These are phyloP conservation scores for Hyles vespertilio DNA, from an alignment of 1,140 invertebrate species.

Conservation along the genomic window DNA sequence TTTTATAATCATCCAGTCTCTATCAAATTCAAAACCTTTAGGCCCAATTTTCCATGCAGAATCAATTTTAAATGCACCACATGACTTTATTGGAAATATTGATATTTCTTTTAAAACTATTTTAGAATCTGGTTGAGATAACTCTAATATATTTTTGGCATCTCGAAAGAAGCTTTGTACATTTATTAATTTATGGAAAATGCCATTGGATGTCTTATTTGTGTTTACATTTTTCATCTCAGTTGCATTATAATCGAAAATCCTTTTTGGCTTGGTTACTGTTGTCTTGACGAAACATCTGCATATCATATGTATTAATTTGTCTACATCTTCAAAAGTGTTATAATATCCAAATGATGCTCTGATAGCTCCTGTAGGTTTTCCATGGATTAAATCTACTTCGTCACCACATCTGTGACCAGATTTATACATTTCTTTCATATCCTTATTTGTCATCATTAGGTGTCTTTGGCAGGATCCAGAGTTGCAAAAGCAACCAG, in stretches of 20 bases:
- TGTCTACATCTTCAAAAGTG: slow-evolving; percentile 82
- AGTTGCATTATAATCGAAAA: slow-evolving; percentile 15
- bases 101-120: slow-evolving; percentile 79
- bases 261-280: slow-evolving; percentile 37
- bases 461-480: slow-evolving; percentile 94
- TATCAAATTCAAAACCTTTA: slow-evolving; percentile 90
- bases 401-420: slow-evolving; percentile 96
- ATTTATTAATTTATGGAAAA: slow-evolving; percentile 16
- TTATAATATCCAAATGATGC: slow-evolving; percentile 97
- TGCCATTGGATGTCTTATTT: slow-evolving; percentile 23
- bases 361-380: slow-evolving; percentile 93
- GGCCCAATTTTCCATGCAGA: slow-evolving; percentile 82
- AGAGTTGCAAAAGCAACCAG: slow-evolving; percentile 97
- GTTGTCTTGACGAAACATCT: slow-evolving; percentile 79
- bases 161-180: slow-evolving; percentile 14
- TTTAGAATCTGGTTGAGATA: slow-evolving; percentile 19
- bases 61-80: slow-evolving; percentile 84
- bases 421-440: slow-evolving; percentile 87
- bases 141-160: slow-evolving; percentile 10
- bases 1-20: slow-evolving; percentile 94
- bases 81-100: slow-evolving; percentile 97
- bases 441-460: slow-evolving; percentile 80
- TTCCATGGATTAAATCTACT: slow-evolving; percentile 90
- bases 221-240: slow-evolving; percentile 16
- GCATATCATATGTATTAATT: slow-evolving; percentile 84